Base-by-base conservation (phyloP, 2,888 invertebrate species). In the Aleiodes alternator region DNA sequence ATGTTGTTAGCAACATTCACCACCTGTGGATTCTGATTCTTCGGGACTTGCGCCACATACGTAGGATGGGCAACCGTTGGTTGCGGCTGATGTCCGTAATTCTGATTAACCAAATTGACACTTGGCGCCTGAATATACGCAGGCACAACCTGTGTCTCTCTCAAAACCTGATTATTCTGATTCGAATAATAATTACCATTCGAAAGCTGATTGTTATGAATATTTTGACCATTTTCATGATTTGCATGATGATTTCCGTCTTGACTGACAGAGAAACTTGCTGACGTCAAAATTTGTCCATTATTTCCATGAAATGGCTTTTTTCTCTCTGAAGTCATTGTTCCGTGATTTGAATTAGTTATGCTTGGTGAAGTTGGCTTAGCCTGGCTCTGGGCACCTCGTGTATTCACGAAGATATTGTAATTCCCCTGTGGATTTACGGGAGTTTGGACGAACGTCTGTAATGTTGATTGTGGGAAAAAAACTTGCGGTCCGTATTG, bases 241-340 rank as follows among this genome's bases (percentile, higher is more conserved):
- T 64, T 69, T 0, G 48, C 12, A 23, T 72, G 34, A 16, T 29
- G 12, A 43, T 55, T 79, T 69, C 31, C 77, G 51, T 77, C 80
- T n/a, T 86, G 83, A 1, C 80, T 84, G 2, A 88, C 87, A 0
- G 85, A 76, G 12, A 85, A 76, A 70, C 83, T 87, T 0, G 87
- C 87, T 5, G 85, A 81, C 3, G 87, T 84, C 43, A 87, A 68
- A 69, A 82, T 85, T 38, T 86, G 85, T 1, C 82, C 79, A 38
- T 78, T 79, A 0, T 80, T 64, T 64, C 53, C 69, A 2, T 64
- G 43, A 23, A 38, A 31, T 2, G 6, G 11, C n/a, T 61, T 61
- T n/a, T 16, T 12, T 16, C 38, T 61, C 5, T 61, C 56, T 29
- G 56, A 3, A 23, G 31, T 12, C 16, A 48, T 12, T 16, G n/a